These are phyloP conservation scores for Reticulitermes lucifugus DNA, from an alignment of 2,888 invertebrate species.

Conservation along the genomic window DNA sequence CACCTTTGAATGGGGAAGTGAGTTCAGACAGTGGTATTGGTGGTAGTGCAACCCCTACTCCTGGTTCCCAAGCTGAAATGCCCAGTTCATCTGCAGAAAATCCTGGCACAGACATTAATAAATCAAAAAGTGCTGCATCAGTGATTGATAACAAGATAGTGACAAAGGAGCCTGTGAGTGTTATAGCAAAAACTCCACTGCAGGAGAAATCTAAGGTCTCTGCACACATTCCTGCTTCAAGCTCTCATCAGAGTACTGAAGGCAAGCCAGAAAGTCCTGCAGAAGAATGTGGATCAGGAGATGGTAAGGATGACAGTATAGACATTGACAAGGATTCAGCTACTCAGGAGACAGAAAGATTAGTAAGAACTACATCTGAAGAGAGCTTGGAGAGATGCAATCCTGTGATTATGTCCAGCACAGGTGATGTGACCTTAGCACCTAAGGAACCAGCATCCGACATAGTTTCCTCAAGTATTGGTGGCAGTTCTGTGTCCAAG, in stretches of 20 bases:
- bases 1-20: conserved; percentile 62
- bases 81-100: conserved; percentile 8
- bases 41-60: conserved; percentile 61
- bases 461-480: conserved; percentile 15
- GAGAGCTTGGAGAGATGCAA: conserved; percentile 19
- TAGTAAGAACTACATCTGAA: neutral
- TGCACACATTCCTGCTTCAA: neutral
- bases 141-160: conserved; percentile 9
- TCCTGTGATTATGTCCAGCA: conserved; percentile 33
- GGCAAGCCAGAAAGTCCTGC: conserved; percentile 12
- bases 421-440: neutral
- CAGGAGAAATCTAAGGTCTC: conserved; percentile 25
- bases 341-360: neutral
- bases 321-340: conserved; percentile 21
- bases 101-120: conserved; percentile 28
- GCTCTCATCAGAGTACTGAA: conserved; percentile 4
- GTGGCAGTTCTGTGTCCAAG: neutral
- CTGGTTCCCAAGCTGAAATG: conserved; percentile 57
- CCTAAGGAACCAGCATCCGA: neutral
- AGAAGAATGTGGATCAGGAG: conserved; percentile 19
- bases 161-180: conserved; percentile 45
- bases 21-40: conserved; percentile 62
- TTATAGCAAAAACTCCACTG: conserved; percentile 48
- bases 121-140: neutral
- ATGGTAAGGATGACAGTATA: neutral